Conservation (phyloP, 2,888 invertebrate genomes). For the Ochropacha duplaris region DNA sequence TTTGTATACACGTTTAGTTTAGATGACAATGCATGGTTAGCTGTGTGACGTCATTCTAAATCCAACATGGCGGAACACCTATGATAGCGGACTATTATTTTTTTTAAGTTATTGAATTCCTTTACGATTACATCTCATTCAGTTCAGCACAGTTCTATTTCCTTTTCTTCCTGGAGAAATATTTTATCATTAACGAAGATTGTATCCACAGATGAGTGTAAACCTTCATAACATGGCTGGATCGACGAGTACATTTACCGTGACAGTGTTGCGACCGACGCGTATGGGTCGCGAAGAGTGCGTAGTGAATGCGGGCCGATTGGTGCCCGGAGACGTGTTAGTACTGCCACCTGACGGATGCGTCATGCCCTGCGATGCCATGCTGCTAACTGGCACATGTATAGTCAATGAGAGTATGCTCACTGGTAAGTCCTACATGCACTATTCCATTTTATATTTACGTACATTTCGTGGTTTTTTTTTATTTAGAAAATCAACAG, state of each 20-base stretch:
- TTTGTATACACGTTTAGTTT: too few relatives aligned
- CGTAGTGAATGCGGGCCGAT: slow-evolving; percentile 78
- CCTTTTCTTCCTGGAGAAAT: too few relatives aligned
- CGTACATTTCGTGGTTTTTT: too few relatives aligned
- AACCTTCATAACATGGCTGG: slow-evolving; percentile 87
- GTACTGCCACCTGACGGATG: slow-evolving; percentile 91
- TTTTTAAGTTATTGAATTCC: too few relatives aligned
- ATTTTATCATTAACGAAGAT: not conserved
- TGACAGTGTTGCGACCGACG: slow-evolving; percentile 82
- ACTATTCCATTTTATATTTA: not conserved
- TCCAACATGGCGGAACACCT: too few relatives aligned
- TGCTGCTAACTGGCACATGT: slow-evolving; percentile 92
- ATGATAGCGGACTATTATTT: too few relatives aligned
- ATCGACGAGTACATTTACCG: slow-evolving; percentile 80
- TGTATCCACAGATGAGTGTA: slow-evolving; percentile 83
- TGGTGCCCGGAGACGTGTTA: slow-evolving; percentile 95
- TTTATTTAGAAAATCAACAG: too few relatives aligned
- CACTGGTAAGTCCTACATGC: slow-evolving; percentile 85
- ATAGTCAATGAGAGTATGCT: slow-evolving; percentile 98
- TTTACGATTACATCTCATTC: too few relatives aligned
- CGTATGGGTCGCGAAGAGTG: slow-evolving; percentile 70
- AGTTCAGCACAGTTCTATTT: too few relatives aligned
- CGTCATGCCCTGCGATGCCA: slow-evolving; percentile 91
- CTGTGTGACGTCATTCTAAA: too few relatives aligned
- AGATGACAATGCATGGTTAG: too few relatives aligned